These are phyloP conservation scores for Cynocephalus volans DNA, from an alignment of 2,113 vertebrate species.

Conservation along the genomic window DNA sequence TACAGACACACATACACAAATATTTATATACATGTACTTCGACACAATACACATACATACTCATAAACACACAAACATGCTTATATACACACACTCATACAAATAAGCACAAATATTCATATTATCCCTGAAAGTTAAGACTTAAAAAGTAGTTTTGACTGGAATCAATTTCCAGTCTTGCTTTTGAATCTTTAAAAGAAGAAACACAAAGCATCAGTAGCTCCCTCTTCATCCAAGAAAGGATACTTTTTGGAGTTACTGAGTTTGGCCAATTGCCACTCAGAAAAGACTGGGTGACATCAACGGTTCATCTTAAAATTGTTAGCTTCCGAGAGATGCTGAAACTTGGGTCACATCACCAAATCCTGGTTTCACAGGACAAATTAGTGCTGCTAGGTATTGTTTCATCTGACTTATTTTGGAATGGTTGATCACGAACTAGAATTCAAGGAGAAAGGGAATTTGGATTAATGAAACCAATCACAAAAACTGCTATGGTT, in stretches of 20 bases:
- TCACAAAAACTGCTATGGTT: background rate
- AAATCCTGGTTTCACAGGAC: background rate
- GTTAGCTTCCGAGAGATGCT: background rate
- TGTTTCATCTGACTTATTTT: slow-evolving; percentile 10
- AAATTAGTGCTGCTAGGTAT: background rate
- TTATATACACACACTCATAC: background rate
- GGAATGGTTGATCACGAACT: background rate
- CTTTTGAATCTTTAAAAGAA: background rate
- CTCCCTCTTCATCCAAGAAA: background rate
- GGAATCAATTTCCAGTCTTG: slow-evolving; percentile 73
- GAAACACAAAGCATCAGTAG: slow-evolving; percentile 28
- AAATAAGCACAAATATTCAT: background rate
- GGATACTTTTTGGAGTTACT: background rate
- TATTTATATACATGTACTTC: background rate
- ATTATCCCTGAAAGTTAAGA: slow-evolving; percentile 23
- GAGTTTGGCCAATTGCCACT: background rate
- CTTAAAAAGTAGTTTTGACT: slow-evolving; percentile 71
- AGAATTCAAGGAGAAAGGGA: slow-evolving; percentile 30
- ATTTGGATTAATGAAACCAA: background rate
- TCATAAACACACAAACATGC: background rate
- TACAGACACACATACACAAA: background rate
- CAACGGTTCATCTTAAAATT: background rate
- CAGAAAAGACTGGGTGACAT: background rate
- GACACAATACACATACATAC: background rate
- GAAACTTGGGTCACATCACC: background rate